Percentiles rank a stretch among this genome's conserved stretches.
These are phyloP conservation scores for Schizopygopsis malacanthus DNA, from an alignment of 2,797 vertebrate genomes.

Conservation along the genomic window DNA sequence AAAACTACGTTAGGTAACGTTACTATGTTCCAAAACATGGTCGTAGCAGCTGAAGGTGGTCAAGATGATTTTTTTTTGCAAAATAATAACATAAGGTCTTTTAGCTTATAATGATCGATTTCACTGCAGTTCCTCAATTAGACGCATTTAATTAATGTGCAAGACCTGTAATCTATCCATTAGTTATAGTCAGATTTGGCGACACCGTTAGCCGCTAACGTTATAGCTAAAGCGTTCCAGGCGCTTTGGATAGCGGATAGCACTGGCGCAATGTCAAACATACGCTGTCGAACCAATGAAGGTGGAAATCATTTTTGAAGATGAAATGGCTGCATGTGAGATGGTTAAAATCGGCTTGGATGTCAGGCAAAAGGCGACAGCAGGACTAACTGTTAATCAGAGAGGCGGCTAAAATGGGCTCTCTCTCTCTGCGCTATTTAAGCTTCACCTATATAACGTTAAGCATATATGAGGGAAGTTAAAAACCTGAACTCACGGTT, in stretches of 20 bases:
- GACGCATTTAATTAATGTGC: neutral
- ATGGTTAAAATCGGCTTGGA: neutral
- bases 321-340: neutral
- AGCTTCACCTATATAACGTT: neutral
- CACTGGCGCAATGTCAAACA: constrained; percentile 21
- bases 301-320: neutral
- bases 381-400: neutral
- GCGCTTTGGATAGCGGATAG: neutral
- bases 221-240: constrained; percentile 10
- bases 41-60: neutral
- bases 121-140: neutral
- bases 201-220: constrained; percentile 15
- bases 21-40: neutral
- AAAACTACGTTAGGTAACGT: neutral
- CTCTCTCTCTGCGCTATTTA: constrained; percentile 13
- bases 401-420: constrained; percentile 46
- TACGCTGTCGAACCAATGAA: neutral
- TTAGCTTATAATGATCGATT: neutral
- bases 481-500: neutral
- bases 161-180: neutral
- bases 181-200: neutral
- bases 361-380: constrained; percentile 23
- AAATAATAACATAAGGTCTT: neutral
- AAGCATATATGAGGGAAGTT: constrained; percentile 38
- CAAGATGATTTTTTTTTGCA: neutral